phyloP scores from a whole-genome alignment of 2,797 vertebrate genomes.

The Hirundo rustica region DNA sequence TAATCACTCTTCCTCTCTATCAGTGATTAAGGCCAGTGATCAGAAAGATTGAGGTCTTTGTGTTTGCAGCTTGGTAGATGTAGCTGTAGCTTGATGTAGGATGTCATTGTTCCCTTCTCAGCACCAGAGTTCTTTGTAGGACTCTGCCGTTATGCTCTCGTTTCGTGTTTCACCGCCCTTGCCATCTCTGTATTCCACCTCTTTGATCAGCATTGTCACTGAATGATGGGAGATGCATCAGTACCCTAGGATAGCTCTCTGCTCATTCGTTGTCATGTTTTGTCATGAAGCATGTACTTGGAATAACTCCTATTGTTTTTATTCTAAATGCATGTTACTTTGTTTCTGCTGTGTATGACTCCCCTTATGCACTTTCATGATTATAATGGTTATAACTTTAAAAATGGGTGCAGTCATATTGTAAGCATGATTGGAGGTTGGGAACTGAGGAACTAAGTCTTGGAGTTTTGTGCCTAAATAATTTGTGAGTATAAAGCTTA shows the following conservation, averaged over 20 bases:
- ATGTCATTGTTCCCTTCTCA: not conserved
- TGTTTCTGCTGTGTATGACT: not conserved
- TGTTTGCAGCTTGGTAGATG: not conserved
- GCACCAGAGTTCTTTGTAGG: not conserved
- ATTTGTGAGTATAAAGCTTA: not conserved
- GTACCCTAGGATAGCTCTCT: not conserved
- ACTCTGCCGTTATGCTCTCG: fast-evolving
- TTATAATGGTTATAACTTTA: not conserved
- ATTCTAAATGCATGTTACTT: not conserved
- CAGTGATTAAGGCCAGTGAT: not conserved
- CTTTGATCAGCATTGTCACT: not conserved
- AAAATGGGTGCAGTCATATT: not conserved
- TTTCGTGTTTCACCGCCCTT: not conserved
- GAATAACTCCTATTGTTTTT: not conserved
- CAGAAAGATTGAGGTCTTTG: not conserved
- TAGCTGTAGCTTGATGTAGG: not conserved
- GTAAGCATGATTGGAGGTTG: not conserved
- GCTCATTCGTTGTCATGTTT: not conserved
- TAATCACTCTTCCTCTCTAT: not conserved
- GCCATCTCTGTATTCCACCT: not conserved
- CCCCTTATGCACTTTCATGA: not conserved
- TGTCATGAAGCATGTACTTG: not conserved
- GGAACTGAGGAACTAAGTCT: not conserved
- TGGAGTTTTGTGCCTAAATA: not conserved
- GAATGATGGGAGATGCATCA: not conserved